A percentile compares a stretch with the other conserved stretches of the same genome.
Evolutionary conservation across 2,113 vertebrate genomes (phyloP).

Genomic region (Pedetes capensis): DNA sequence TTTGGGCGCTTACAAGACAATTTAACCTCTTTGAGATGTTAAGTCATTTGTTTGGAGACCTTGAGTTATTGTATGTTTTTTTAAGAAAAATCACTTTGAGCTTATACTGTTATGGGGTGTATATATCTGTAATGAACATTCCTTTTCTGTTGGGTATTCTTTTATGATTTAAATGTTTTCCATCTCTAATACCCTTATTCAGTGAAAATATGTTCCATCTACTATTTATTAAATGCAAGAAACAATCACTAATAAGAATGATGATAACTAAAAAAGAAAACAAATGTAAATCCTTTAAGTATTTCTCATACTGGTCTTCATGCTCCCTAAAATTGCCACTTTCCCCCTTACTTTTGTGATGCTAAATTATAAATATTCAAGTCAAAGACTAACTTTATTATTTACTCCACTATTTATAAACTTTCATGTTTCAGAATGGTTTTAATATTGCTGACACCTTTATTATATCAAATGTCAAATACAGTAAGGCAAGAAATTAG

Average conservation of each 20-base stretch:
- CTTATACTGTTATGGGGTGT: neutral
- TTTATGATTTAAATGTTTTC: slow-evolving; percentile 32
- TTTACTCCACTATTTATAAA: neutral
- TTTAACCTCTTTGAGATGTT: neutral
- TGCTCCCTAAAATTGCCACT: neutral
- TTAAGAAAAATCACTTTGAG: neutral
- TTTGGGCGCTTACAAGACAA: neutral
- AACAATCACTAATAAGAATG: neutral
- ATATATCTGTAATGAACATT: neutral
- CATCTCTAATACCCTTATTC: neutral
- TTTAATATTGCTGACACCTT: neutral
- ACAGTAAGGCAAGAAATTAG: neutral
- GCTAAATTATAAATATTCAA: neutral
- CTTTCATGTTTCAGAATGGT: neutral
- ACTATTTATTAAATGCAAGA: slow-evolving; percentile 10
- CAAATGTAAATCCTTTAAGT: neutral
- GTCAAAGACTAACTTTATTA: neutral
- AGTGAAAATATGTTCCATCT: neutral
- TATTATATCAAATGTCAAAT: neutral
- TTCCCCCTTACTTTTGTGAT: neutral
- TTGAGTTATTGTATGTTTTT: neutral
- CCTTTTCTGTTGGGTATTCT: neutral
- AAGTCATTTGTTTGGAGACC: neutral
- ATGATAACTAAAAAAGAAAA: neutral
- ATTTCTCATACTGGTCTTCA: neutral